Evolutionary conservation across 2,888 invertebrate species (phyloP), one percentile per base, ranked within the genome.

Genomic region (Allophyes oxyacanthae): DNA sequence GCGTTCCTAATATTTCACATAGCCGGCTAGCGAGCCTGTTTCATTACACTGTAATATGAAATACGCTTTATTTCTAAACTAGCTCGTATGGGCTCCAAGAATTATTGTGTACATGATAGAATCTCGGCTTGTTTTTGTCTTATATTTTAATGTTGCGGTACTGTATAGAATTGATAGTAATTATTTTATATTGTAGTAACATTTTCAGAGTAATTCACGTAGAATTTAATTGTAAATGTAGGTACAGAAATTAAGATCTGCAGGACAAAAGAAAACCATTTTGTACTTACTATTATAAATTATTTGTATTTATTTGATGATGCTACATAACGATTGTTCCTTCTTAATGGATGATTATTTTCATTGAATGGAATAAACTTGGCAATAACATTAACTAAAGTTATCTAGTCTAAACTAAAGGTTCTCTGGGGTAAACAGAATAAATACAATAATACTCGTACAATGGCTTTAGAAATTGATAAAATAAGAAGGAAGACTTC

Each of bases 11-110:
- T 57, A 66, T 55, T 51, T 57, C 49, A 54, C n/a, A 63, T 46
- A 34, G 49, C 44, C 30, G 45, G 51, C 44, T 28, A 46, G 20
- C 20, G 42, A 52, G 14, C 43, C 37, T 30, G 58, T 53, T 57
- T 55, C 63, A 58, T 59, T 57, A 57, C 43, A 43, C 53, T 43
- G 15, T 43, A 28, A 51, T 15, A 54, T 44, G 40, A 55, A 71
- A 52, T 41, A 28, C 6, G 5, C 45, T 56, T 59, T 54, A 56
- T 72, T 61, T 64, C 34, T 43, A 33, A 44, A 50, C 44, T 33
- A 37, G 26, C 9, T 44, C 53, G 9, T 53, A 40, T 41, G 13
- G 14, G 43, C 66, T 46, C 52, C 20, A 43, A 30, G 42, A 57
- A 48, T 40, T 36, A 10, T 44, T 45, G 10, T 6, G 13, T 1